Percentiles rank a stretch among this genome's conserved stretches.
These are phyloP conservation scores for Gallinago solitaria DNA, from an alignment of 2,797 vertebrate species.

Conservation along the genomic window DNA sequence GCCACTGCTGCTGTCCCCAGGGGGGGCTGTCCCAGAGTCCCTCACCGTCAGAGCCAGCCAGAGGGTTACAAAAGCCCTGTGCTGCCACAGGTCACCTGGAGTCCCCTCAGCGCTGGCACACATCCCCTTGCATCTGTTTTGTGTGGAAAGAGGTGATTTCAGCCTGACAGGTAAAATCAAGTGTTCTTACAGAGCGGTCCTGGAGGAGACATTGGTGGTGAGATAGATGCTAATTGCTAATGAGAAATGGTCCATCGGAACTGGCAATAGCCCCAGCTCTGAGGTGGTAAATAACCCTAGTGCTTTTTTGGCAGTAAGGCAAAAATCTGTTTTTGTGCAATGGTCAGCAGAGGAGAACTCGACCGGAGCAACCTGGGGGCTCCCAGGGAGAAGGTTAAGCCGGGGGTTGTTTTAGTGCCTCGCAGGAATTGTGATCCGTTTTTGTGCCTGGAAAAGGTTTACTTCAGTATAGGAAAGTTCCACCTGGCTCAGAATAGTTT, in stretches of 20 bases:
- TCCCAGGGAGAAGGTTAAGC: not conserved
- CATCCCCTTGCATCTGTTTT: rapidly evolving
- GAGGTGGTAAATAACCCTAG: slow-evolving; percentile 20
- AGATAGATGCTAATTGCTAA: not conserved
- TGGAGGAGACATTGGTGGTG: not conserved
- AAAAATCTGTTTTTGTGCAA: slow-evolving; percentile 13
- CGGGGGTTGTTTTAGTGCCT: not conserved
- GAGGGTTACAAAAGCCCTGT: not conserved
- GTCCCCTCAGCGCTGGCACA: not conserved
- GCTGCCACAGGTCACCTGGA: not conserved
- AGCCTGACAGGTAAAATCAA: not conserved
- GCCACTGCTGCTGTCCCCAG: not conserved
- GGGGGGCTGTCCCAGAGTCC: rapidly evolving
- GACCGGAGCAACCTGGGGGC: not conserved
- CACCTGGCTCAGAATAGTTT: not conserved
- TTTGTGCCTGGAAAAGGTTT: not conserved
- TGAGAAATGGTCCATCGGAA: not conserved
- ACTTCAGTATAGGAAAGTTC: slow-evolving; percentile 23
- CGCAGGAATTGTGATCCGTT: not conserved
- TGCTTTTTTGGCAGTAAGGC: not conserved
- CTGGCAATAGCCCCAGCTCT: not conserved
- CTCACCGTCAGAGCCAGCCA: not conserved
- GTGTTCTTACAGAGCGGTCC: not conserved
- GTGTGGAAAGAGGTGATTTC: not conserved
- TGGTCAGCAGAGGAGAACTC: slow-evolving; percentile 36